Evolutionary conservation across 2,888 invertebrate genomes (phyloP), one percentile per base, ranked within the genome.

Genomic region (Leptinotarsa haldemani): DNA sequence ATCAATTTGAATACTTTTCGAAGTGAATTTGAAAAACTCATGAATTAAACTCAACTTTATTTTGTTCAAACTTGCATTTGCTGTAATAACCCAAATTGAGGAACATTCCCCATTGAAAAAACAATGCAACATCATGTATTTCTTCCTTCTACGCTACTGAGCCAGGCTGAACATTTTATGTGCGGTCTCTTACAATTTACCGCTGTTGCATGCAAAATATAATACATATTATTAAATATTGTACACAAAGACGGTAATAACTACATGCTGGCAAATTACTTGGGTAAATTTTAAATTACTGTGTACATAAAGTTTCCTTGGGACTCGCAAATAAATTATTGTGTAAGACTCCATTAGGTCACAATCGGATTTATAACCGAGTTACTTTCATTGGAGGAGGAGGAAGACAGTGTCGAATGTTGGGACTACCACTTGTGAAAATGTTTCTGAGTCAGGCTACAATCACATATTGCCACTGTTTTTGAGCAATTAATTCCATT

Each of bases 221-320:
- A 22, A 56, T 56, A 22, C 15, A 22, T 56, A 56, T 56, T 56
- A 56, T 56, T 56, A 22, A 56, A 56, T 15, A 56, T 22, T 25
- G 22, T 56, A 56, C 56, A 56, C 56, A 56, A 56, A 56, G 56
- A 20, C 22, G 15, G 22, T 56, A 56, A 56, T 56, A 22, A 56
- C 56, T 56, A 4, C 15, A 56, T 56, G 56, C 25, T 15, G 56
- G 56, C 22, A 4, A 56, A 56, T 56, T 56, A 56, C 56, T 56
- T 22, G 22, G 13, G 22, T 15, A 56, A 12, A 56, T 56, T 56
- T 56, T 4, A 22, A 56, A 56, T 56, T 56, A 56, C 22, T 56
- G 56, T 22, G 25, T 56, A 56, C 56, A 56, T 22, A 56, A 22
- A 56, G 56, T 56, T 56, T 22, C 9, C 56, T 56, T 56, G 56